phyloP scores from a whole-genome alignment of 2,113 vertebrate species.

The Rhinolophus ferrumequinum region DNA sequence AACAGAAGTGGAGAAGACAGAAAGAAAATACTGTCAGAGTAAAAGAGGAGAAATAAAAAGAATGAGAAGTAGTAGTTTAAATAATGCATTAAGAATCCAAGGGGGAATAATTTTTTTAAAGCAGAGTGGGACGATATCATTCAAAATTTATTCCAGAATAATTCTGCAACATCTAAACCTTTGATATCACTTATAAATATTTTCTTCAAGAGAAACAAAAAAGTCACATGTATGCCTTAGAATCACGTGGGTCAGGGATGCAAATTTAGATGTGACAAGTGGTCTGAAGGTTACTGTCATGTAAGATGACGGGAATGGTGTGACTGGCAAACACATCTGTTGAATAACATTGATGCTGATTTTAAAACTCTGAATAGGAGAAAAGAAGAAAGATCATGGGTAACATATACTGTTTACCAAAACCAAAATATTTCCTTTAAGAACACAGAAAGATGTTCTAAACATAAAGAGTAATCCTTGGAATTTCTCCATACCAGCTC shows the following conservation, averaged over 20 bases:
- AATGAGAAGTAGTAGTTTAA: neutral
- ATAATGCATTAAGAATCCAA: neutral
- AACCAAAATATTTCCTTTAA: neutral
- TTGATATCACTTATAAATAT: neutral
- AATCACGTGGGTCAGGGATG: neutral
- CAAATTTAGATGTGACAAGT: neutral
- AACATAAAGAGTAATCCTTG: neutral
- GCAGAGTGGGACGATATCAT: neutral
- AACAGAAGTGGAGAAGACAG: neutral
- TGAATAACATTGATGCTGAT: neutral
- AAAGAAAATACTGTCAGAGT: conserved; percentile 1
- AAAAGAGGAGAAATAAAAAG: neutral
- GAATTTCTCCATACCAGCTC: neutral
- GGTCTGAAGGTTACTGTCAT: neutral
- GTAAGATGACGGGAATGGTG: neutral
- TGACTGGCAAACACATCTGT: neutral
- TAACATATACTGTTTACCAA: neutral
- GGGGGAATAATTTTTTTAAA: conserved; percentile 20
- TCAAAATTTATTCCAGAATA: neutral
- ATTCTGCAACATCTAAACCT: neutral
- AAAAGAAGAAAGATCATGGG: neutral
- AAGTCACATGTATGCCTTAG: neutral
- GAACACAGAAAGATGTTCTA: neutral
- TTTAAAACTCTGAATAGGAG: neutral
- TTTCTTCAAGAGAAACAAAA: neutral